Conservation (phyloP, 2,888 invertebrate species). For the Ochropacha duplaris region DNA sequence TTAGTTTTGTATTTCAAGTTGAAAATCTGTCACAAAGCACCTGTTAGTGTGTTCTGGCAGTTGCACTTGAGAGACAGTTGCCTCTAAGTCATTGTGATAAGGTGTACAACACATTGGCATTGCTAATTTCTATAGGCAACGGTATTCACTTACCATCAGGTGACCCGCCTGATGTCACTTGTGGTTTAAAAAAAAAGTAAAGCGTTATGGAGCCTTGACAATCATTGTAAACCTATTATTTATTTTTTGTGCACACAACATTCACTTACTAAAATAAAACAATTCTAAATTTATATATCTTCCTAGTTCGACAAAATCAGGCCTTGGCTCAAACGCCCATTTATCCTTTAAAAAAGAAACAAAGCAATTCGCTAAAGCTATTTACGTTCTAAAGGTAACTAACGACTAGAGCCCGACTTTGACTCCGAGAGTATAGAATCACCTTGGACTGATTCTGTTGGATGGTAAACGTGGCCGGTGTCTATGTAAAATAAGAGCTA, state of each 20-base stretch:
- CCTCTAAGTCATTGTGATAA: too few relatives aligned
- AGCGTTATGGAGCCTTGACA: neutral
- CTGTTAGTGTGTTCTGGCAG: too few relatives aligned
- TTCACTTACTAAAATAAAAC: neutral
- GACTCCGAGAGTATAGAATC: neutral
- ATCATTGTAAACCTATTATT: neutral
- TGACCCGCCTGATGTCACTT: too few relatives aligned
- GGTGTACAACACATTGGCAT: too few relatives aligned
- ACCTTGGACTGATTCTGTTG: slow-evolving; percentile 1
- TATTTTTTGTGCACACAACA: neutral
- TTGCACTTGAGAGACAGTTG: too few relatives aligned
- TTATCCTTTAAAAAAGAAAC: neutral
- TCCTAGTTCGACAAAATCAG: neutral
- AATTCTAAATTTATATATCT: too few relatives aligned
- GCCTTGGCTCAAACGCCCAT: neutral
- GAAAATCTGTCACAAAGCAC: too few relatives aligned
- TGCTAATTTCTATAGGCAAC: too few relatives aligned
- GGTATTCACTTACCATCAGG: too few relatives aligned
- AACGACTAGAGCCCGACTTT: neutral
- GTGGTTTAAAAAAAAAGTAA: too few relatives aligned
- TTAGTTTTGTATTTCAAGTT: too few relatives aligned
- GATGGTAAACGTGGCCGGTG: neutral
- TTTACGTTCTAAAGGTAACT: neutral
- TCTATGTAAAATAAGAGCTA: neutral
- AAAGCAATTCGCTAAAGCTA: neutral